phyloP scores from a whole-genome alignment of 2,797 vertebrate genomes.

The Acropternis orthonyx region DNA sequence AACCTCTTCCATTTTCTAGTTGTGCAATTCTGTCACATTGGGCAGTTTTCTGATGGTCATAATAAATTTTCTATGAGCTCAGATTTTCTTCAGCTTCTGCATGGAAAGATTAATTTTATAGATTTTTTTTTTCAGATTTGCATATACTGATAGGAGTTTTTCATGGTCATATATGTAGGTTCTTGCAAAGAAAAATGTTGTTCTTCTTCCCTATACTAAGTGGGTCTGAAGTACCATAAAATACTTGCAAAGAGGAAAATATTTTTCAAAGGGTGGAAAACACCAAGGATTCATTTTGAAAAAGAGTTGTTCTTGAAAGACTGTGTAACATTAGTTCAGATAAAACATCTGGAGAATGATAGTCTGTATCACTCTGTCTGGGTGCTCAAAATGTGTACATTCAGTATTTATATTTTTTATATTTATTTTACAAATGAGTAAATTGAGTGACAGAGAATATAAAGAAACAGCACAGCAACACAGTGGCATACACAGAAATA shows the following conservation, averaged over 20 bases:
- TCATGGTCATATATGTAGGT: neutral
- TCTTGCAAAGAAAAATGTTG: neutral
- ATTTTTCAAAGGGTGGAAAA: neutral
- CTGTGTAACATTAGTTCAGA: neutral
- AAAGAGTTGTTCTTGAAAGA: neutral
- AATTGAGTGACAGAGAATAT: neutral
- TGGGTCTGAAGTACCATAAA: neutral
- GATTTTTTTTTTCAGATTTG: neutral
- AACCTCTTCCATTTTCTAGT: neutral
- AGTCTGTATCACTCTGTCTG: neutral
- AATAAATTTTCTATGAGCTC: neutral
- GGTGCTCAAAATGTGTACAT: neutral
- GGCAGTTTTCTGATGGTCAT: neutral
- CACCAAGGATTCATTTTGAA: neutral
- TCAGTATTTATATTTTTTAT: neutral
- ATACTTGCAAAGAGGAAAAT: neutral
- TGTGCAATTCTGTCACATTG: neutral
- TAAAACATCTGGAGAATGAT: neutral
- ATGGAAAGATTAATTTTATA: neutral
- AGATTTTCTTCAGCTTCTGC: neutral
- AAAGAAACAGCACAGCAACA: neutral
- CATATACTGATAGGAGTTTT: neutral
- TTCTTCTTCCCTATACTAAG: neutral
- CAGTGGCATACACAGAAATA: neutral
- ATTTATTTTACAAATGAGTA: neutral